These are phyloP conservation scores for Philopotamus ludificatus DNA, from an alignment of 1,140 invertebrate species.

Conservation along the genomic window DNA sequence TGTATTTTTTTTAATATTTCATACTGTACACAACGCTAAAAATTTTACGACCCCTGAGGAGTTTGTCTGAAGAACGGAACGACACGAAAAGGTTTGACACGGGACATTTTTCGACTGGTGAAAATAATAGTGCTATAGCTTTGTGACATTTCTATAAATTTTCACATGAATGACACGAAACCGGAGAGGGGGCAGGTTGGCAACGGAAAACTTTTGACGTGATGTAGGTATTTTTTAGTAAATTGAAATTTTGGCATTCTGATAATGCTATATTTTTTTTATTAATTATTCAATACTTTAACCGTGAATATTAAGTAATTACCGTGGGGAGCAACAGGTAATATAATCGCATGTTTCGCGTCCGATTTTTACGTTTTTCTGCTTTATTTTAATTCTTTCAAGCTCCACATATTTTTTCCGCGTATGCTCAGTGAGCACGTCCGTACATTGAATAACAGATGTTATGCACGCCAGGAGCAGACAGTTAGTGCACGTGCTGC, in stretches of 20 bases:
- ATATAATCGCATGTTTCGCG: neutral
- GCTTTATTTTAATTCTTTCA: neutral
- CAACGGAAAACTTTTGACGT: no score
- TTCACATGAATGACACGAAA: neutral
- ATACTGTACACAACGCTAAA: neutral
- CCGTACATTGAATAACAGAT: slow-evolving; percentile 19
- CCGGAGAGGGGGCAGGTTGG: no score
- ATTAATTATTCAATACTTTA: no score
- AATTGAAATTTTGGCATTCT: no score
- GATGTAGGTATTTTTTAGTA: no score
- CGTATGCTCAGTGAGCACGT: slow-evolving; percentile 1
- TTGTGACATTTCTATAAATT: neutral
- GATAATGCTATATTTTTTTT: no score
- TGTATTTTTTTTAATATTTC: no score
- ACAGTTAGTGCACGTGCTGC: neutral
- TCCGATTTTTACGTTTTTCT: neutral
- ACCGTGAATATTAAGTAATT: no score
- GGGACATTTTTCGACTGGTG: neutral
- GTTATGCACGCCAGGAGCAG: neutral
- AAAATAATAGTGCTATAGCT: neutral
- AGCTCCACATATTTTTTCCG: no score
- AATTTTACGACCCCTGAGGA: neutral
- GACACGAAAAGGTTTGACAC: neutral
- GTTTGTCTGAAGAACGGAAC: neutral
- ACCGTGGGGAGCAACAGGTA: no score